Conservation (phyloP, 2,888 invertebrate genomes). For the Trilocha varians region DNA sequence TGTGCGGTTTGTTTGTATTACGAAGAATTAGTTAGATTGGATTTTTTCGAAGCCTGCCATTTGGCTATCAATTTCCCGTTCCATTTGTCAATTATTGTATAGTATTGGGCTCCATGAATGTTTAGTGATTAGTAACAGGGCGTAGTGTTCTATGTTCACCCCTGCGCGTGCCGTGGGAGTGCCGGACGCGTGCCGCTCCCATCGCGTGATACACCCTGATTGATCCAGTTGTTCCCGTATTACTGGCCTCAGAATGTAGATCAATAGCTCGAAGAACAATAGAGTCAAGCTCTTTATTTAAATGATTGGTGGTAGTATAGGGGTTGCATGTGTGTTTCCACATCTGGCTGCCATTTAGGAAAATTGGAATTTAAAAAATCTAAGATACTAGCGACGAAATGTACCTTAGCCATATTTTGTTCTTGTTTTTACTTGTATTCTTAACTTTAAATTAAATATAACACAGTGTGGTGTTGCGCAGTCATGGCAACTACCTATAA, state of each 20-base stretch:
- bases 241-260: constrained; percentile 17
- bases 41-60: too few relatives aligned
- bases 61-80: constrained; percentile 11
- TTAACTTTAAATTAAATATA: too few relatives aligned
- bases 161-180: constrained; percentile 67
- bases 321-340: background rate
- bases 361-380: too few relatives aligned
- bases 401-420: too few relatives aligned
- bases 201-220: constrained; percentile 59
- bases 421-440: too few relatives aligned
- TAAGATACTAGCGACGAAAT: too few relatives aligned
- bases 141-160: constrained; percentile 21
- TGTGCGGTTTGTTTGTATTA: too few relatives aligned
- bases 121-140: constrained; percentile 13
- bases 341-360: background rate
- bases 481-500: too few relatives aligned
- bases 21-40: background rate
- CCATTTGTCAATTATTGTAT: constrained; percentile 19
- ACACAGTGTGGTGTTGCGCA: too few relatives aligned
- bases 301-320: constrained; percentile 4
- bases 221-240: constrained; percentile 46
- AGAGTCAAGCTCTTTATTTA: constrained; percentile 5
- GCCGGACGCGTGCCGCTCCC: constrained; percentile 69
- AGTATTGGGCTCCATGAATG: constrained; percentile 11
- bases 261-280: background rate